Evolutionary conservation across 2,888 invertebrate genomes (phyloP), one percentile per base, ranked within the genome.

Genomic region (Mechanitis mazaeus): DNA sequence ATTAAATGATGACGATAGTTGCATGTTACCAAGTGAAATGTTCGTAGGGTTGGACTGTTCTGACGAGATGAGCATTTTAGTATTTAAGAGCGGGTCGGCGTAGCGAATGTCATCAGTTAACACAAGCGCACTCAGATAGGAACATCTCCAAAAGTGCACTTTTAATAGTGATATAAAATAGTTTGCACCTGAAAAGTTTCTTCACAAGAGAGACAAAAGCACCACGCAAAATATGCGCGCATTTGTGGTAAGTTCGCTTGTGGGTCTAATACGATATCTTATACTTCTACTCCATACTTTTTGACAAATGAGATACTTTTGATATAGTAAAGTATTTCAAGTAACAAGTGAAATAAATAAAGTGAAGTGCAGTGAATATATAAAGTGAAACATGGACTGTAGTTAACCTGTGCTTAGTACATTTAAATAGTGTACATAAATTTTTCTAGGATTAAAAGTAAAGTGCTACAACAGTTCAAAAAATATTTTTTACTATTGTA

Each of bases 61-160:
- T 78, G 83, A 79, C 85, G 85, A 87, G 89, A 90, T 89, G 88
- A 89, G 87, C 85, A 85, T 79, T 80, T 85, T 80, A 72, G 79
- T 90, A 90, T 90, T 89, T 90, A 90, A 90, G 88, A 85, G 89
- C 89, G 84, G 83, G 83, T 76, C 82, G 80, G 79, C 78, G 76
- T 80, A 77, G 84, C 81, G 85, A 89, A 87, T 88, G 84, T 86
- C 89, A 90, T 90, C 89, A 90, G 89, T 90, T 83, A 87, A 82
- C 85, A 82, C 80, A 67, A 83, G 81, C 83, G 78, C 83, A 75
- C 83, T 76, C 81, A 72, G 76, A 79, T 79, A 83, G 78, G 84
- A 85, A 83, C 88, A 88, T 87, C 88, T 87, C 85, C 72, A 77
- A 72, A 72, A 74, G 77, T 78, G 73, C 78, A 80, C 76, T 79